phyloP scores from a whole-genome alignment of 2,113 vertebrate species.

The Athene cunicularia region DNA sequence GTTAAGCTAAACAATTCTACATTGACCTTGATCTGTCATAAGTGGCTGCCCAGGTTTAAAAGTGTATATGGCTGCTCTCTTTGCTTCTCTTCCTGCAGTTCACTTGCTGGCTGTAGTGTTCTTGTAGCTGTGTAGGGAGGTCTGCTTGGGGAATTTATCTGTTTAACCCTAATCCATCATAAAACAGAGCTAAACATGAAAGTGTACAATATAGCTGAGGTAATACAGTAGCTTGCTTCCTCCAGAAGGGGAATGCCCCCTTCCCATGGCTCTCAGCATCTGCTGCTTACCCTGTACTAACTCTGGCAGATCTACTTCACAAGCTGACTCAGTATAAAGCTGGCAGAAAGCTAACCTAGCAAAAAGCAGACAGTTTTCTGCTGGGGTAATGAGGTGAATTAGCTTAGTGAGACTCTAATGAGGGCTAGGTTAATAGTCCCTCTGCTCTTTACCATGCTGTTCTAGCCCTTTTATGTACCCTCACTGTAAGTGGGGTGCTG shows the following conservation, averaged over 20 bases:
- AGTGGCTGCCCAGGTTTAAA: not conserved
- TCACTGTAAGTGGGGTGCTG: not conserved
- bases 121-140: not conserved
- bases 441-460: not conserved
- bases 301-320: not conserved
- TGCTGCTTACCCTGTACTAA: not conserved
- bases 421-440: conserved; percentile 1
- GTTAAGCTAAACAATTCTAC: not conserved
- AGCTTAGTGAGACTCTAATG: not conserved
- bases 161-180: not conserved
- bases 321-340: conserved; percentile 7
- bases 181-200: not conserved
- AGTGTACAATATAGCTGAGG: not conserved
- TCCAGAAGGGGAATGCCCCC: not conserved
- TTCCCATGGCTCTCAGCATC: not conserved
- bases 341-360: conserved; percentile 26
- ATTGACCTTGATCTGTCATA: not conserved
- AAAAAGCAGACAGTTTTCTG: conserved; percentile 2
- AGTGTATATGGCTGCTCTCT: not conserved
- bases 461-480: not conserved
- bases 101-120: not conserved
- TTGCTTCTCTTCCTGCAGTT: not conserved
- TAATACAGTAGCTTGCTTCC: not conserved
- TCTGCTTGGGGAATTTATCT: not conserved
- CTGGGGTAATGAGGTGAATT: conserved; percentile 15